These are phyloP conservation scores for Prionchulus punctatus DNA, from an alignment of 2,888 invertebrate genomes.

Conservation along the genomic window DNA sequence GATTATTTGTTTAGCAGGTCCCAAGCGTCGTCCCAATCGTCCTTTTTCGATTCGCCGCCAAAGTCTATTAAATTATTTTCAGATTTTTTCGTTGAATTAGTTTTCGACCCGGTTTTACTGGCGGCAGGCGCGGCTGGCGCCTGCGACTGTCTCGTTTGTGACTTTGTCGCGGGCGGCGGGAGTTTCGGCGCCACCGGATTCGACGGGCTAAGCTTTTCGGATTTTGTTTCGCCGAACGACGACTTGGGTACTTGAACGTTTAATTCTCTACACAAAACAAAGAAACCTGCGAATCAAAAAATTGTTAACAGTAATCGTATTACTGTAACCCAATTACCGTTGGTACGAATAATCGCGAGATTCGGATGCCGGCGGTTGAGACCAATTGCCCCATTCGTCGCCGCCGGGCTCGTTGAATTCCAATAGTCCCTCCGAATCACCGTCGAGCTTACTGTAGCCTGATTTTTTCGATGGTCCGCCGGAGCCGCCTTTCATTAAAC, in stretches of 20 bases:
- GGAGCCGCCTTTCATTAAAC: no score
- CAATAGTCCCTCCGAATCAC: neutral
- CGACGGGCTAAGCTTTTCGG: neutral
- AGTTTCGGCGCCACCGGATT: neutral
- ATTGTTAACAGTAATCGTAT: no score
- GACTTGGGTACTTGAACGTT: no score
- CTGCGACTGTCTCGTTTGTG: neutral
- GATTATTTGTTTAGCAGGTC: conserved; percentile 9
- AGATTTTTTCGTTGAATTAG: neutral
- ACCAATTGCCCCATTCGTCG: no score
- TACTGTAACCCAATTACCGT: no score
- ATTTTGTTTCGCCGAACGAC: no score
- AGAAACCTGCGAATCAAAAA: no score
- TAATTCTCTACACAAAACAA: no score
- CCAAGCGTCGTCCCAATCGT: conserved; percentile 7
- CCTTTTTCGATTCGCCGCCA: neutral
- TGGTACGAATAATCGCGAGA: no score
- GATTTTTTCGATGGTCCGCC: no score
- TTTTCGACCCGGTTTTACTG: no score
- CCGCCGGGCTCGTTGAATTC: neutral
- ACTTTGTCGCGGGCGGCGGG: neutral
- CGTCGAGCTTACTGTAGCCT: neutral
- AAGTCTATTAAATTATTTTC: conserved; percentile 4
- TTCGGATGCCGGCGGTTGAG: no score
- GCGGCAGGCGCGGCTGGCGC: neutral